phyloP scores from a whole-genome alignment of 2,888 invertebrate species.

The Venusia cambrica region DNA sequence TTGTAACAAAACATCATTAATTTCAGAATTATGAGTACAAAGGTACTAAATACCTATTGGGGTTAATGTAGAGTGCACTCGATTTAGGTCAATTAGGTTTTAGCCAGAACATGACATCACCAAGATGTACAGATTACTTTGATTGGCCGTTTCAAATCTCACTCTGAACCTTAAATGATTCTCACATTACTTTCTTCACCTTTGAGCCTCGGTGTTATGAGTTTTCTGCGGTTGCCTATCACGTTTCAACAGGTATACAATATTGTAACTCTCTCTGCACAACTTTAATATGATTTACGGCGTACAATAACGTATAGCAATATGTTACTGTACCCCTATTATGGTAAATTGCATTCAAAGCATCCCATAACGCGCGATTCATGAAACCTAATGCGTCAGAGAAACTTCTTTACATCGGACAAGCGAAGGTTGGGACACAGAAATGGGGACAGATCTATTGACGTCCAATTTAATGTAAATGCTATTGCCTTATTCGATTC shows the following conservation, averaged over 20 bases:
- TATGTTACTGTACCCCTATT: slow-evolving; percentile 18
- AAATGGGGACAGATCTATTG: slow-evolving; percentile 62
- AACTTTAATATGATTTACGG: slow-evolving; percentile 27
- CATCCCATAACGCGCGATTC: slow-evolving; percentile 10
- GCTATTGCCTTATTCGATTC: slow-evolving; percentile 45
- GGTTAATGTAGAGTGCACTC: slow-evolving; percentile 13
- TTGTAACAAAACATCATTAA: no score
- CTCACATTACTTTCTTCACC: slow-evolving; percentile 2
- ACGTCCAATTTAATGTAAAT: slow-evolving; percentile 63
- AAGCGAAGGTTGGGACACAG: slow-evolving; percentile 43
- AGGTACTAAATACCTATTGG: slow-evolving; percentile 5
- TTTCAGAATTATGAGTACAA: slow-evolving; percentile 10
- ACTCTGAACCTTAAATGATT: no score
- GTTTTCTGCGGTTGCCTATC: slow-evolving; percentile 19
- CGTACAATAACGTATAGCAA: slow-evolving; percentile 12
- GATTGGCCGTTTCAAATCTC: slow-evolving; percentile 3
- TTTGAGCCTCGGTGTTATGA: slow-evolving; percentile 34
- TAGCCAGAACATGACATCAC: slow-evolving; percentile 38
- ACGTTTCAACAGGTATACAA: slow-evolving; percentile 22
- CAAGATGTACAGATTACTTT: background rate
- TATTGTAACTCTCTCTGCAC: slow-evolving; percentile 24
- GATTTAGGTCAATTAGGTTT: slow-evolving; percentile 40
- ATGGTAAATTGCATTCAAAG: slow-evolving; percentile 21
- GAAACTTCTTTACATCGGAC: slow-evolving; percentile 36
- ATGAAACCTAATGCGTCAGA: slow-evolving; percentile 14